Percentiles rank a stretch among this genome's conserved stretches.
Evolutionary conservation across 2,797 vertebrate genomes (phyloP).

Genomic region (Lutra lutra): DNA sequence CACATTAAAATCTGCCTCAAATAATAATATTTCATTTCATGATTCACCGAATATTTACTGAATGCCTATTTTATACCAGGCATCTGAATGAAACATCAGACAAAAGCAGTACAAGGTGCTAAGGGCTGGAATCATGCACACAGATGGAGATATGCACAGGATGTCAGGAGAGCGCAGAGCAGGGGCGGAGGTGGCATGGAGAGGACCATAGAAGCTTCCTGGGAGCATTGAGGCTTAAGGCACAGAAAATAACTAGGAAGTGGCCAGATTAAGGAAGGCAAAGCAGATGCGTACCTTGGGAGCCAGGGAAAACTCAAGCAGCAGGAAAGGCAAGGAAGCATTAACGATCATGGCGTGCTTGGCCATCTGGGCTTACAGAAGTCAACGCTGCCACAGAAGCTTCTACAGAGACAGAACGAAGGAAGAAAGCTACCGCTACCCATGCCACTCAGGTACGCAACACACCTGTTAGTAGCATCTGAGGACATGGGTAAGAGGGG

Average conservation of each 20-base stretch:
- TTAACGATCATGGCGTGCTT: not conserved
- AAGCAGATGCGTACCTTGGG: not conserved
- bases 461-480: not conserved
- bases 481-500: not conserved
- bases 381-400: not conserved
- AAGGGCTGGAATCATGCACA: not conserved
- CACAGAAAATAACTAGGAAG: not conserved
- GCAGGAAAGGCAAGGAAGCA: not conserved
- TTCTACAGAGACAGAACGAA: not conserved
- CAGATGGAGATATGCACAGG: not conserved
- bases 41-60: not conserved
- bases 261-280: not conserved
- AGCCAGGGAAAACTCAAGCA: not conserved
- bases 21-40: slow-evolving; percentile 22
- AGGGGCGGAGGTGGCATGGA: too few species aligned
- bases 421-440: not conserved
- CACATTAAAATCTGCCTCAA: slow-evolving; percentile 43
- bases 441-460: not conserved
- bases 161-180: not conserved
- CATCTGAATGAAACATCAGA: not conserved
- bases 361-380: not conserved
- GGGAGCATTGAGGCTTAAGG: not conserved
- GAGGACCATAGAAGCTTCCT: not conserved
- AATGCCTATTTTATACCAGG: slow-evolving; percentile 25
- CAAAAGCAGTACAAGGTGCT: not conserved